Evolutionary conservation across 92 coral and sea anemone species (phyloP), one percentile per base, ranked within the genome.

Genomic region (Paragorgia papillata): DNA sequence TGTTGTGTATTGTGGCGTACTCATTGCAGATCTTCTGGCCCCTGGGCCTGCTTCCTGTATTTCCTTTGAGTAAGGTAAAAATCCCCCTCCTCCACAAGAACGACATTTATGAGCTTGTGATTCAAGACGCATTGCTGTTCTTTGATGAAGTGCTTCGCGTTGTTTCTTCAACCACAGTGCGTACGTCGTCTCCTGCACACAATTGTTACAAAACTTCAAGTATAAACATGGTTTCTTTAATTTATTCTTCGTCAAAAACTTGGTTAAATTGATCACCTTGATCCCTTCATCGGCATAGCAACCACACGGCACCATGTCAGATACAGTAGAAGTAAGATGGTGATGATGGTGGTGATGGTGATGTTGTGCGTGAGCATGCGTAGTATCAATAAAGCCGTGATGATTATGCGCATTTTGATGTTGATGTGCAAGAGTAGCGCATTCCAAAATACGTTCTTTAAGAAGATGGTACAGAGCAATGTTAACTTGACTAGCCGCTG

Each of bases 1-100:
- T n/a, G n/a, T n/a, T n/a, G n/a, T n/a, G n/a, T n/a, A n/a, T n/a
- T n/a, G n/a, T n/a, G n/a, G n/a, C 78, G 31, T 55, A 71, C 78
- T 55, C 49, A 71, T 71, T 13, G 63, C 19, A 30, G 51, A 30
- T 31, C 30, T 53, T 14, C 49, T 54, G 3, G 9, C 33, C 21
- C 62, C 15, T 56, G 62, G 3, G 1, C 33, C 7, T 22, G 5
- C 29, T 56, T 51, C 32, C 58, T 46, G 75, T 44, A 9, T 44
- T 21, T 46, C 48, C 33, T 26, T 71, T 3, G 15, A 0, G 15
- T 53, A 85, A 32, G 97, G 87, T 7, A 89, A 86, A 60, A 95
- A 95, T 4, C 95, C 99, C 3, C 99, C 97, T 2, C 99, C 99
- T 0, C 99, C 99, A 73, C 99, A 95, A 5, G 94, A 64, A 35